phyloP scores from a whole-genome alignment of 64 coral and sea anemone species.

The Acropora yongei region DNA sequence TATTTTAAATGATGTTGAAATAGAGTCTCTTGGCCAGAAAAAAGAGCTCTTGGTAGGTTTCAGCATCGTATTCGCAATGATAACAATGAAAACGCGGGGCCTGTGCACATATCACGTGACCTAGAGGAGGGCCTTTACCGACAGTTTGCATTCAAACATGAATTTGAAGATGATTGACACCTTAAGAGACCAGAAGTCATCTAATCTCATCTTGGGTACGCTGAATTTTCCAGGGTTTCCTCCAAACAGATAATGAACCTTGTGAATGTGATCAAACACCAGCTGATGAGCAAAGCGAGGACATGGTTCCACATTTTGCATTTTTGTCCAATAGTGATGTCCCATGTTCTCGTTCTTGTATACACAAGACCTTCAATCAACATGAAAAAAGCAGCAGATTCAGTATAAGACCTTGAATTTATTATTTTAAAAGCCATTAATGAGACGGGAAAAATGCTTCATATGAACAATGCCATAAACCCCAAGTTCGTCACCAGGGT shows the following conservation, averaged over 20 bases:
- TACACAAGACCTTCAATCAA: slow-evolving; percentile 77
- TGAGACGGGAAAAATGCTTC: no score
- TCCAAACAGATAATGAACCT: slow-evolving; percentile 96
- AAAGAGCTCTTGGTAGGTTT: no score
- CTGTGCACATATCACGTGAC: no score
- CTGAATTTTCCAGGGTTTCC: slow-evolving; percentile 94
- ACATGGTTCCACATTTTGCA: slow-evolving; percentile 93
- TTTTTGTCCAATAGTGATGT: slow-evolving; percentile 94
- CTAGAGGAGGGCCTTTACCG: no score
- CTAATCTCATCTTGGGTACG: slow-evolving; percentile 88
- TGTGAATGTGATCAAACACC: slow-evolving; percentile 89
- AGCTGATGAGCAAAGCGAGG: slow-evolving; percentile 97
- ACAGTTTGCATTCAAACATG: no score
- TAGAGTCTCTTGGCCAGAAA: no score
- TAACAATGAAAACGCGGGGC: no score
- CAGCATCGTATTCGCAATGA: neutral
- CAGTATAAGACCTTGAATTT: neutral
- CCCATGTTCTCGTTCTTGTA: slow-evolving; percentile 99
- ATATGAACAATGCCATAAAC: no score
- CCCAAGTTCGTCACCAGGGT: no score
- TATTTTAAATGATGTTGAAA: neutral
- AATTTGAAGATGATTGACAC: slow-evolving; percentile 4
- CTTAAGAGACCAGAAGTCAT: slow-evolving; percentile 98
- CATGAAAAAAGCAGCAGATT: neutral
- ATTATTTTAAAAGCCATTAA: no score